Evolutionary conservation across 2,113 vertebrate genomes (phyloP), one percentile per base, ranked within the genome.

Genomic region (Bagarius yarrelli): DNA sequence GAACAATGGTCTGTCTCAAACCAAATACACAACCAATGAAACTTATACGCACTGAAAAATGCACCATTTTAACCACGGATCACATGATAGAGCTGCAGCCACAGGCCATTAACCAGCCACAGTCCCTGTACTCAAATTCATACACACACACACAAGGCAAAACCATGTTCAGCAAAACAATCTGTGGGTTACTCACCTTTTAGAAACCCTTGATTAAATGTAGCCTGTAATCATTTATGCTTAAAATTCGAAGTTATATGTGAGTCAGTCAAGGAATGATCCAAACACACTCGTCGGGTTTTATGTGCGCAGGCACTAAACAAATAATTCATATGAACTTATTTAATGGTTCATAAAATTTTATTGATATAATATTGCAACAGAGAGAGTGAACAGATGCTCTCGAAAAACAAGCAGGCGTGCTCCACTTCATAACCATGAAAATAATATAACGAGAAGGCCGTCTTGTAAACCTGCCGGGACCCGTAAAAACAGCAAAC

Each of bases 271-370:
- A 30, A 23, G 19, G 64, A 82, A 76, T 36, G 63, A 76, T 56
- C 61, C 80, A 59, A 67, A 67, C 80, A 61, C 72, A 61, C 72
- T 57, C 44, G 34, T 11, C 4, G 25, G 19, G 25, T 71, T 50
- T 25, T 23, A 44, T 16, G n/a, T 32, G 44, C 60, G 11, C 60
- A 21, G 57, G 47, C 80, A 56, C 79, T 56, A 53, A 66, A 81
- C 80, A 76, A 81, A 82, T 55, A 12, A 75, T 75, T 69, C 52
- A 82, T 60, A 82, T 82, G 36, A 76, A 82, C 81, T 53, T 81
- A 81, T 69, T 76, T 71, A 70, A 82, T 64, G 70, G 55, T 75
- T 75, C 76, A 76, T 76, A 79, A 70, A 82, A 74, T 47, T 85
- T 59, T 81, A 79, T 52, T 47, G 59, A 79, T 32, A 60, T 77